Evolutionary conservation across 2,797 vertebrate species (phyloP).

Genomic region (Schizopygopsis malacanthus): DNA sequence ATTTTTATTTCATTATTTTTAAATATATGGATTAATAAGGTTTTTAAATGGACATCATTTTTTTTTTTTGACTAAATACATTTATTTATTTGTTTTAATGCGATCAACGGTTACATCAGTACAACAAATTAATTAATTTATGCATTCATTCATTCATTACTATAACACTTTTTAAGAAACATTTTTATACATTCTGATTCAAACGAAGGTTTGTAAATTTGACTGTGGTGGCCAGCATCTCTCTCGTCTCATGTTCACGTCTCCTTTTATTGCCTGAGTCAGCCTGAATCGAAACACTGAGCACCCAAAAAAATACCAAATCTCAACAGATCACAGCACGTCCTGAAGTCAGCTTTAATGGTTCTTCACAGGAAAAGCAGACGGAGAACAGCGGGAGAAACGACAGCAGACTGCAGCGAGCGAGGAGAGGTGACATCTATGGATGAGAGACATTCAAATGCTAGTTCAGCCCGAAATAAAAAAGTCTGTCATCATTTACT

Average conservation of each 20-base stretch:
- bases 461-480: background rate
- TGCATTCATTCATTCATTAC: no score
- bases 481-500: background rate
- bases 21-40: no score
- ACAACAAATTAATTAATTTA: no score
- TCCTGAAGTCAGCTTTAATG: conserved; percentile 37
- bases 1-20: no score
- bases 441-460: background rate
- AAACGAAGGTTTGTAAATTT: background rate
- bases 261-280: background rate
- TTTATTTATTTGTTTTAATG: no score
- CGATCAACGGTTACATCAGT: no score
- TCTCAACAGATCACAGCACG: conserved; percentile 17
- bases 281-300: conserved; percentile 11
- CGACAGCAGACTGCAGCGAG: background rate
- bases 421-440: conserved; percentile 1
- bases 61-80: no score
- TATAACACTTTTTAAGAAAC: no score
- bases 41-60: no score
- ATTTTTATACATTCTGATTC: no score
- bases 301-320: background rate
- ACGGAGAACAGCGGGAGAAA: conserved; percentile 3
- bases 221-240: background rate
- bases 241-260: background rate
- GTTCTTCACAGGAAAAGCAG: conserved; percentile 30